Evolutionary conservation across 2,797 vertebrate genomes (phyloP).

Genomic region (Benthosema pterotum): DNA sequence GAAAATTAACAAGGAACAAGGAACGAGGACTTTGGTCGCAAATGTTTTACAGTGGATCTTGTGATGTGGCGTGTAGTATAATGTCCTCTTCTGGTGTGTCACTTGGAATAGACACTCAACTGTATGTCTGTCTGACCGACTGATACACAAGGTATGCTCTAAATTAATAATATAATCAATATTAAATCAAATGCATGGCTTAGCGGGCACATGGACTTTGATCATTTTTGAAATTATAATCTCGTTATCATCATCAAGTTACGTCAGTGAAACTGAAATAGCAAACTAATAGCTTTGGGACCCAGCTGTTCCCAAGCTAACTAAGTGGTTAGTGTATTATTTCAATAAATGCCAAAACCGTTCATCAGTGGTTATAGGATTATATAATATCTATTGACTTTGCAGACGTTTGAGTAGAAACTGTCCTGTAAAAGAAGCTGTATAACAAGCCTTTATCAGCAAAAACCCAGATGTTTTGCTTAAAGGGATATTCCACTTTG

Average conservation of each 20-base stretch:
- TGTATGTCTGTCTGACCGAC: constrained; percentile 4
- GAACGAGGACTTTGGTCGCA: constrained; percentile 77
- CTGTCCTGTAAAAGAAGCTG: too few species aligned
- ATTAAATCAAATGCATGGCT: not conserved
- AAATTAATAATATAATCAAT: not conserved
- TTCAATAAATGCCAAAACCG: too few species aligned
- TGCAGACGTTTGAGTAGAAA: too few species aligned
- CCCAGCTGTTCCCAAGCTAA: too few species aligned
- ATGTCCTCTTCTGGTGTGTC: constrained; percentile 16
- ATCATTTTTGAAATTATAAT: not conserved
- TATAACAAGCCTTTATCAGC: too few species aligned
- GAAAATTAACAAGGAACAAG: constrained; percentile 62
- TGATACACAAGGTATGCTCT: constrained; percentile 62
- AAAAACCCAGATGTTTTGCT: too few species aligned
- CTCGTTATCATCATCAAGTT: not conserved
- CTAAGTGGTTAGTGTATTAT: too few species aligned
- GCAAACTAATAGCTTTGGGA: not conserved
- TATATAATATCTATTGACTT: too few species aligned
- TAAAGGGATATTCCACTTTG: too few species aligned
- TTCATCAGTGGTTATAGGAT: too few species aligned
- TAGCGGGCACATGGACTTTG: not conserved
- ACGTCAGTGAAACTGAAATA: not conserved
- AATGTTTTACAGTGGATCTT: constrained; percentile 48
- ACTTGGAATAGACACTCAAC: constrained; percentile 37
- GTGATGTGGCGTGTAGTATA: constrained; percentile 63